These are phyloP conservation scores for Aphis gossypii DNA, from an alignment of 1,140 invertebrate genomes.

Conservation along the genomic window DNA sequence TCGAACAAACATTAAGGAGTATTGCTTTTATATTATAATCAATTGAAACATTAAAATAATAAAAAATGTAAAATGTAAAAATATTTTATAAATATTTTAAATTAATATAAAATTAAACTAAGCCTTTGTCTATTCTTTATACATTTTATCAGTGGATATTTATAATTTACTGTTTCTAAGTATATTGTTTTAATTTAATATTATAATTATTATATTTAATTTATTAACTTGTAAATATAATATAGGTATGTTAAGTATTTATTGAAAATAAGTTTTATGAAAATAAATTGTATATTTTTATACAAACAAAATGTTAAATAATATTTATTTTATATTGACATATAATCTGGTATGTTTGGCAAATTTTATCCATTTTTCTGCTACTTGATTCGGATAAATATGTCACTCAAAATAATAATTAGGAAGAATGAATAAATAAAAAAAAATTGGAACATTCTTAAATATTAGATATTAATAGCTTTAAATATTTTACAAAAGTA, in stretches of 20 bases:
- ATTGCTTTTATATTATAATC: not conserved
- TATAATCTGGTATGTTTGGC: too few species aligned
- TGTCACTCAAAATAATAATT: too few species aligned
- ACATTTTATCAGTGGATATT: too few species aligned
- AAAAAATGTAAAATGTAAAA: not conserved
- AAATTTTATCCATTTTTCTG: too few species aligned
- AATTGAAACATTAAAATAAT: not conserved
- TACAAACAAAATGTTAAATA: not conserved
- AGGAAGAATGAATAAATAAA: too few species aligned
- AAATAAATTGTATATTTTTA: too few species aligned
- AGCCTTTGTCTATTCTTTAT: not conserved
- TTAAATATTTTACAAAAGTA: too few species aligned
- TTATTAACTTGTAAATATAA: not conserved
- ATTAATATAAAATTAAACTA: not conserved
- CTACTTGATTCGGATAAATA: not conserved
- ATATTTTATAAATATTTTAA: not conserved
- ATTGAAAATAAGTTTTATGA: not conserved
- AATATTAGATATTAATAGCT: too few species aligned
- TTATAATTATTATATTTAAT: not conserved
- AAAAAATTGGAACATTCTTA: too few species aligned
- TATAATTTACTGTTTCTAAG: not conserved
- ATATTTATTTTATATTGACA: not conserved
- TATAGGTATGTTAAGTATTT: not conserved
- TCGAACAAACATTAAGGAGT: constrained; percentile 11
- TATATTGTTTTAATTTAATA: not conserved